A percentile compares a stretch with the other conserved stretches of the same genome.
Evolutionary conservation across 2,888 invertebrate species (phyloP).

Genomic region (Phaedon cochleariae): DNA sequence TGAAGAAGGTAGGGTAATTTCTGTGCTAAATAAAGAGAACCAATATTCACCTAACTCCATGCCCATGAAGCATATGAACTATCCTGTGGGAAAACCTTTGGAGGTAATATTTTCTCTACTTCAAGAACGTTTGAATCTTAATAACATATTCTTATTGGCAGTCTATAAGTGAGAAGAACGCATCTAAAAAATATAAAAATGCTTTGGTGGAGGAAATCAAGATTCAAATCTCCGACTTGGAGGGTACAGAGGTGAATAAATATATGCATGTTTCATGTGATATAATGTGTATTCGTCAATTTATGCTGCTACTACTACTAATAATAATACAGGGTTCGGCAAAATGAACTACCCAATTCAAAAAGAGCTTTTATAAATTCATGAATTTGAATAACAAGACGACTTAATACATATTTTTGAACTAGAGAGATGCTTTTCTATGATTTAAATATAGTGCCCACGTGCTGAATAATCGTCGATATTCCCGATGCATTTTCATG

Average conservation of each 20-base stretch:
- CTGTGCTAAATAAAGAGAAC: constrained; percentile 48
- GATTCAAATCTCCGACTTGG: constrained; percentile 29
- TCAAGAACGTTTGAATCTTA: not conserved
- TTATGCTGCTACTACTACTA: not conserved
- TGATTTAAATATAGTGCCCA: no score
- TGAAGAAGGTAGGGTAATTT: constrained; percentile 70
- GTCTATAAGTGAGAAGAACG: constrained; percentile 44
- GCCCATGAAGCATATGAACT: constrained; percentile 65
- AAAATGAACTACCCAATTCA: not conserved
- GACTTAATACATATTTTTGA: no score
- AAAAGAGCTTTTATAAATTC: no score
- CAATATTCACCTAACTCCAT: constrained; percentile 51
- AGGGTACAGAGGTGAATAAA: constrained; percentile 47
- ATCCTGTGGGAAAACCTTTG: constrained; percentile 82
- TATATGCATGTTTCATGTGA: constrained; percentile 11
- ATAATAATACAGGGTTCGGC: not conserved
- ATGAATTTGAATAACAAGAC: no score
- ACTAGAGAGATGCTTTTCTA: no score
- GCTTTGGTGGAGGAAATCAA: constrained; percentile 39
- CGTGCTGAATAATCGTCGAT: no score
- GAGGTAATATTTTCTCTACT: constrained; percentile 67
- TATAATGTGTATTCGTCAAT: not conserved
- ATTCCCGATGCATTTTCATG: no score
- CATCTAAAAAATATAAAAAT: constrained; percentile 16
- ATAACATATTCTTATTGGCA: constrained; percentile 20